phyloP scores from a whole-genome alignment of 1,140 invertebrate species.

The Arctopsyche grandis region DNA sequence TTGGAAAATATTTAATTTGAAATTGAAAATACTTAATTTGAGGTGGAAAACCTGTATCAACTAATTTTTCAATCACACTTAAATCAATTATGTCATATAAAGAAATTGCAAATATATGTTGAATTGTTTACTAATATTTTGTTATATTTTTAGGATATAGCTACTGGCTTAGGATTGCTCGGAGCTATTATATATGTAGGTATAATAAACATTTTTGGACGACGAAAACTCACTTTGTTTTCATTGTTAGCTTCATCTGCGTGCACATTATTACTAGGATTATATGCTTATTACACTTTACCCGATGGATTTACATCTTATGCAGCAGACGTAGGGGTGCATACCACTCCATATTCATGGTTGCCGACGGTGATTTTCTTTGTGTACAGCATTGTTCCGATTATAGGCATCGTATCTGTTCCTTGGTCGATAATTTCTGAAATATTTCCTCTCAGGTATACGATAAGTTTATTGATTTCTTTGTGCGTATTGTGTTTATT shows the following conservation, averaged over 20 bases:
- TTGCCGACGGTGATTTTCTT: constrained; percentile 51
- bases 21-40: no score
- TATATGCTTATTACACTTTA: constrained; percentile 48
- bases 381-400: constrained; percentile 42
- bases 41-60: no score
- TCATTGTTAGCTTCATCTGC: constrained; percentile 57
- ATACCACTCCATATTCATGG: constrained; percentile 41
- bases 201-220: constrained; percentile 68
- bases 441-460: constrained; percentile 57
- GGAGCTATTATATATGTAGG: constrained; percentile 58
- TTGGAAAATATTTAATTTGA: no score
- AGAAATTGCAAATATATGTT: no score
- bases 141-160: constrained; percentile 37
- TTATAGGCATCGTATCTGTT: constrained; percentile 48
- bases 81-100: no score
- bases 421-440: constrained; percentile 69
- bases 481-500: no score
- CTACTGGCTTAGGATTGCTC: constrained; percentile 55
- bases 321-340: background rate
- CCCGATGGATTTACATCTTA: constrained; percentile 41
- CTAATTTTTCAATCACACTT: no score
- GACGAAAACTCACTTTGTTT: constrained; percentile 58
- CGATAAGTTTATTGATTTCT: no score
- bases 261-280: constrained; percentile 50
- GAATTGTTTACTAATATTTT: no score